Evolutionary conservation across 2,888 invertebrate genomes (phyloP).

Genomic region (Poecilobothrus nobilitatus): DNA sequence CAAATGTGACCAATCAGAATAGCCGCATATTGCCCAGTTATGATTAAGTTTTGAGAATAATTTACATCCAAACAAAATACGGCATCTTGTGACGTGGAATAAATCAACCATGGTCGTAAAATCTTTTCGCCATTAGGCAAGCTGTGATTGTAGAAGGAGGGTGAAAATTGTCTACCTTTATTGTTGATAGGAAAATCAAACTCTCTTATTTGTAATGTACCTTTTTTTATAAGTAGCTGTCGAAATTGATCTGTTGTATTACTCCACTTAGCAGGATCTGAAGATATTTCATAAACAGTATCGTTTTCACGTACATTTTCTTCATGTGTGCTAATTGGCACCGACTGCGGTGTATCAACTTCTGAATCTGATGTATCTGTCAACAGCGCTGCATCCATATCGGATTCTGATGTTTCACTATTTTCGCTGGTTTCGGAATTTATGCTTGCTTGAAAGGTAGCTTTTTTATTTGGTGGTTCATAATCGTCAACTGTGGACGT

Average conservation of each 20-base stretch:
- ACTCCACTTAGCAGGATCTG: constrained; percentile 8
- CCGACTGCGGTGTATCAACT: constrained; percentile 7
- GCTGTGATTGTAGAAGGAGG: constrained; percentile 8
- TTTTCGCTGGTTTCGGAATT: constrained; percentile 11
- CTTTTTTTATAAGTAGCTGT: constrained; percentile 10
- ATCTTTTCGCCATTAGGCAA: constrained; percentile 10
- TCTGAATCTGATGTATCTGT: constrained; percentile 9
- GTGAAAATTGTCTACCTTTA: constrained; percentile 11
- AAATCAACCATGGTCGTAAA: constrained; percentile 2
- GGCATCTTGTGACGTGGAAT: constrained; percentile 6
- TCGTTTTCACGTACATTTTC: constrained; percentile 8
- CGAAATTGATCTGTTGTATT: constrained; percentile 10
- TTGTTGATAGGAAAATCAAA: constrained; percentile 10
- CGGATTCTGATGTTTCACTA: constrained; percentile 7
- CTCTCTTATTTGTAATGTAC: constrained; percentile 10
- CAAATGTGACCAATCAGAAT: constrained; percentile 4
- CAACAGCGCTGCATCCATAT: constrained; percentile 8
- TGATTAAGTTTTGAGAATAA: neutral
- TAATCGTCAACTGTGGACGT: constrained; percentile 9
- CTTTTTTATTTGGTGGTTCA: constrained; percentile 10
- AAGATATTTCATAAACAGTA: constrained; percentile 11
- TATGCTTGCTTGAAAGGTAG: constrained; percentile 8
- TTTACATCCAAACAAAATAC: constrained; percentile 10
- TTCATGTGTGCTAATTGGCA: constrained; percentile 8
- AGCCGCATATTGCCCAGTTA: constrained; percentile 8